Conservation (phyloP, 2,888 invertebrate genomes). For the Scelioninae gen. 2 region DNA sequence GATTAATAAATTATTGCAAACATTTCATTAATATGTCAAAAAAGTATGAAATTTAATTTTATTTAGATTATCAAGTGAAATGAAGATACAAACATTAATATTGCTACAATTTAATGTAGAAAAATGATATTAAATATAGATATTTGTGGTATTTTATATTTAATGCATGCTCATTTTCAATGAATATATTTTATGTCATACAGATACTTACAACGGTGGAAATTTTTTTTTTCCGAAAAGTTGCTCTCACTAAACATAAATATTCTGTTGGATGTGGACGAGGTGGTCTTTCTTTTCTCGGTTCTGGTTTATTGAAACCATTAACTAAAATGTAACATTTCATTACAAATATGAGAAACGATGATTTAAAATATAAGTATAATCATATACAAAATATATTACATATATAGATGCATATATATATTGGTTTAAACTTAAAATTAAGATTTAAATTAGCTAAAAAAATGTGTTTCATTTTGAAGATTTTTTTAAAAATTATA, state of each 20-base stretch:
- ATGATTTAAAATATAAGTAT: too few relatives aligned
- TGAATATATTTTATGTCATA: background rate
- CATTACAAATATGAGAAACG: too few relatives aligned
- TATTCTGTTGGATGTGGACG: constrained; percentile 81
- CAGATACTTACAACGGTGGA: constrained; percentile 85
- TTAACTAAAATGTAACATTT: constrained; percentile 85
- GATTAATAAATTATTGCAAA: background rate
- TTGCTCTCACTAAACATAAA: constrained; percentile 90
- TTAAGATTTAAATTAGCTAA: too few relatives aligned
- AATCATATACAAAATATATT: too few relatives aligned
- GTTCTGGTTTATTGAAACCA: constrained; percentile 85
- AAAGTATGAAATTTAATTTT: too few relatives aligned
- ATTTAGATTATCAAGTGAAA: too few relatives aligned
- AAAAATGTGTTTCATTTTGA: too few relatives aligned
- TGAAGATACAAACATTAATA: background rate
- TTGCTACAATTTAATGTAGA: background rate
- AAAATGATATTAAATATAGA: too few relatives aligned
- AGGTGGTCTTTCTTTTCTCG: constrained; percentile 81
- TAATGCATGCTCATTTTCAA: background rate
- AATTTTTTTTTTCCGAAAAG: constrained; percentile 87
- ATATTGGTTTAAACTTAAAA: too few relatives aligned
- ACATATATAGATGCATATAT: too few relatives aligned
- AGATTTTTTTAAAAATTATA: too few relatives aligned
- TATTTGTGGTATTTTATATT: too few relatives aligned
- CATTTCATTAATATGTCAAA: background rate